Percentiles rank a stretch among this genome's conserved stretches.
These are phyloP conservation scores for Clarias fuscus DNA, from an alignment of 2,797 vertebrate genomes.

Conservation along the genomic window DNA sequence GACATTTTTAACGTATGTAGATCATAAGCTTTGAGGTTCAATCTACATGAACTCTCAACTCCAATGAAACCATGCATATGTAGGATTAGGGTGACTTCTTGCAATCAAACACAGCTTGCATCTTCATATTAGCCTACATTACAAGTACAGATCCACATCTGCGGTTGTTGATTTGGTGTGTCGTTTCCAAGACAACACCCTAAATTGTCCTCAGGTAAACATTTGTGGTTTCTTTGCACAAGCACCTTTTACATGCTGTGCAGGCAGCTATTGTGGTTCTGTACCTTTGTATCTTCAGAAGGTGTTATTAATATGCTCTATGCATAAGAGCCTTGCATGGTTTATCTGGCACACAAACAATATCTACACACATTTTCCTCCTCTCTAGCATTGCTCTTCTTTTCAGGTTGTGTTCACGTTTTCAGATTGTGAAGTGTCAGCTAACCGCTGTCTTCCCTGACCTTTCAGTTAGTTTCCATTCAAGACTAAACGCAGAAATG, in stretches of 20 bases:
- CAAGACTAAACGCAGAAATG: slow-evolving; percentile 40
- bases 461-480: slow-evolving; percentile 73
- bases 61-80: neutral
- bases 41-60: neutral
- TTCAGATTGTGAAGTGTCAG: slow-evolving; percentile 42
- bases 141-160: slow-evolving; percentile 39
- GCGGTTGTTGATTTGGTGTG: slow-evolving; percentile 69
- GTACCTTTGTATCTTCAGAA: slow-evolving; percentile 51
- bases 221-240: slow-evolving; percentile 75
- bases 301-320: slow-evolving; percentile 67
- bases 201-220: slow-evolving; percentile 77
- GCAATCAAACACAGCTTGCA: slow-evolving; percentile 10
- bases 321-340: slow-evolving; percentile 56
- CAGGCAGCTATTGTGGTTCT: slow-evolving; percentile 45
- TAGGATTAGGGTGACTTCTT: neutral
- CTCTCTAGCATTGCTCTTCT: slow-evolving; percentile 9
- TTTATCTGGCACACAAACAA: slow-evolving; percentile 45
- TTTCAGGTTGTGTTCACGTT: slow-evolving; percentile 20
- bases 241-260: slow-evolving; percentile 73
- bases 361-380: slow-evolving; percentile 3
- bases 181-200: slow-evolving; percentile 72
- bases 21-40: neutral
- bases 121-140: slow-evolving; percentile 27
- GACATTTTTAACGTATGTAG: neutral
- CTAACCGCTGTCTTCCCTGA: slow-evolving; percentile 58